Percentiles rank a stretch among this genome's conserved stretches.
phyloP scores from a whole-genome alignment of 2,113 vertebrate species.

The Lepidothrix coronata region DNA sequence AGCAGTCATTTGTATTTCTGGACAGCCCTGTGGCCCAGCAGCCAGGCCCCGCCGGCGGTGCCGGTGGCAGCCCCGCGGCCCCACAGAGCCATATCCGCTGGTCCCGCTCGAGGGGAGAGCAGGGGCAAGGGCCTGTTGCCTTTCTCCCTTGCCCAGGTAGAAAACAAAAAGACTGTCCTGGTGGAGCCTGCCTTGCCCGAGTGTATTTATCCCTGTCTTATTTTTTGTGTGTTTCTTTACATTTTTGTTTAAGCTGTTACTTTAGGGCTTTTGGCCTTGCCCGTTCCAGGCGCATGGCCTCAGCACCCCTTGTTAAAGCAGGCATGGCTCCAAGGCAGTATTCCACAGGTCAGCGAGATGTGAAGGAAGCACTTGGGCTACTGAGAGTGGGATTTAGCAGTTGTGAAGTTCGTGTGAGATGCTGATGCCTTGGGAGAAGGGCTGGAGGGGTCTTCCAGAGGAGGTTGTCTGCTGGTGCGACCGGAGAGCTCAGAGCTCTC shows the following conservation, averaged over 20 bases:
- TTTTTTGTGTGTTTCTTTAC: slow-evolving; percentile 54
- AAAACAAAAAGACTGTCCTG: slow-evolving; percentile 23
- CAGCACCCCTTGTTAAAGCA: not conserved
- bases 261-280: slow-evolving; percentile 55
- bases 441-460: not conserved
- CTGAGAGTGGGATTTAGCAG: slow-evolving; percentile 33
- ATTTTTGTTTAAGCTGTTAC: slow-evolving; percentile 30
- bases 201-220: slow-evolving; percentile 51
- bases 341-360: slow-evolving; percentile 40
- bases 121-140: not conserved
- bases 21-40: slow-evolving; percentile 36
- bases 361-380: slow-evolving; percentile 55
- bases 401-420: slow-evolving; percentile 8
- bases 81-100: slow-evolving; percentile 10
- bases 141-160: slow-evolving; percentile 35
- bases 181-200: slow-evolving; percentile 32
- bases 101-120: not conserved
- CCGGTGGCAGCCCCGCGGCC: not conserved
- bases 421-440: not conserved
- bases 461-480: not conserved
- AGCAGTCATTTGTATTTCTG: slow-evolving; percentile 55
- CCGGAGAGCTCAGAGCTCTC: not conserved
- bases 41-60: not conserved
- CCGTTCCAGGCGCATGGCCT: not conserved
- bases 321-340: not conserved